A percentile compares a stretch with the other conserved stretches of the same genome.
Conservation (phyloP, 2,888 invertebrate genomes). For the Cephus sareptanus region DNA sequence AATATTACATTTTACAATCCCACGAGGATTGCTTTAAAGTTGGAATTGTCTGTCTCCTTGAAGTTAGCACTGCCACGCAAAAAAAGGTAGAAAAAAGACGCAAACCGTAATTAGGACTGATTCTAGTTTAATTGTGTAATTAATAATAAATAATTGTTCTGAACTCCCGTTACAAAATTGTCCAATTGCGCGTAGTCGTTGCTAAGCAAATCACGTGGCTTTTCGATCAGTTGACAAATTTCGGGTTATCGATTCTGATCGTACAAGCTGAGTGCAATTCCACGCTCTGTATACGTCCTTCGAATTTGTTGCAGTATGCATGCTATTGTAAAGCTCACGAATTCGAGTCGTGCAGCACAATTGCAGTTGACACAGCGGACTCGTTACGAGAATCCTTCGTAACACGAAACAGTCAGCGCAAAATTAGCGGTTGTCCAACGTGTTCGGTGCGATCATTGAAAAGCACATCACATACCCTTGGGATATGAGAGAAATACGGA, state of each 20-base stretch:
- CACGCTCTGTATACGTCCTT: not conserved
- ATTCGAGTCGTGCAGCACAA: slow-evolving; percentile 12
- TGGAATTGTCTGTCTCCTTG: not conserved
- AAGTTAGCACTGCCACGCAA: too few species aligned
- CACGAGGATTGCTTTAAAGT: not conserved
- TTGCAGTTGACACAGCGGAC: slow-evolving; percentile 34
- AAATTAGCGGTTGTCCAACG: slow-evolving; percentile 19
- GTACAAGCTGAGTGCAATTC: not conserved
- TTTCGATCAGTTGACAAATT: not conserved
- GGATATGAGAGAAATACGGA: not conserved
- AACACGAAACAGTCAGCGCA: slow-evolving; percentile 19
- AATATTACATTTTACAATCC: not conserved
- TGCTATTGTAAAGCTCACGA: not conserved
- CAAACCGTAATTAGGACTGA: too few species aligned
- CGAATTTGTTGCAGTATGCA: not conserved
- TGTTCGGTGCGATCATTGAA: not conserved
- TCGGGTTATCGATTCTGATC: not conserved
- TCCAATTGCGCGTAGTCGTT: not conserved
- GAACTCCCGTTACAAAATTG: not conserved
- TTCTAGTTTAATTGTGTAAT: not conserved
- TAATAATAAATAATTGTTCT: not conserved
- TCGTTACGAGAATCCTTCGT: slow-evolving; percentile 27
- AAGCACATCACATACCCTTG: not conserved
- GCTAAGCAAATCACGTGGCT: not conserved
- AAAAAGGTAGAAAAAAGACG: not conserved